Conservation (phyloP, 2,797 vertebrate species). For the Takifugu ocellatus region DNA sequence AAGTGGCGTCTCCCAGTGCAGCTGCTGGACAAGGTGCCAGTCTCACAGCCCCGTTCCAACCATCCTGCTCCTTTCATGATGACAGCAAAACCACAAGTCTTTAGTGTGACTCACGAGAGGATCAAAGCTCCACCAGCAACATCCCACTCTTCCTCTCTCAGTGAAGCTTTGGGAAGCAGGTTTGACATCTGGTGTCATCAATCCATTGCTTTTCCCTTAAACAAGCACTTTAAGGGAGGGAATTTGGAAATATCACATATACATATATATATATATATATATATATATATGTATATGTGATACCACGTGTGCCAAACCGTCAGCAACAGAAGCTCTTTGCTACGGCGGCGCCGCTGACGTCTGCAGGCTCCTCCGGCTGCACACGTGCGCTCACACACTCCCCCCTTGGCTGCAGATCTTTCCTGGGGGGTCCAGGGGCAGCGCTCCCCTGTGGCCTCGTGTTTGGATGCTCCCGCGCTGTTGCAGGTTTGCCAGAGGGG, state of each 20-base stretch:
- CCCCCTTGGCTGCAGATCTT: too few relatives aligned
- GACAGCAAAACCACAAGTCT: slow-evolving; percentile 54
- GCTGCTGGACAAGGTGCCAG: slow-evolving; percentile 58
- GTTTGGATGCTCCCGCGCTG: too few relatives aligned
- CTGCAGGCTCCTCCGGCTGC: background rate
- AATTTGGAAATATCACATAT: background rate
- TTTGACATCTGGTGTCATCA: slow-evolving; percentile 32
- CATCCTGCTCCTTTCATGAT: slow-evolving; percentile 62
- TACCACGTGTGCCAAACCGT: too few relatives aligned
- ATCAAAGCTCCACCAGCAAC: slow-evolving; percentile 45
- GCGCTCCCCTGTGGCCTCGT: too few relatives aligned
- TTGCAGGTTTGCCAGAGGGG: too few relatives aligned
- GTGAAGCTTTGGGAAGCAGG: slow-evolving; percentile 30
- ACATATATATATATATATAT: too few relatives aligned
- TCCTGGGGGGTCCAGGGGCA: too few relatives aligned
- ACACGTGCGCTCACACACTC: too few relatives aligned
- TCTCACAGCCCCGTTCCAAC: slow-evolving; percentile 56
- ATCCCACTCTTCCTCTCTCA: slow-evolving; percentile 31
- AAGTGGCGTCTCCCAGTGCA: slow-evolving; percentile 58
- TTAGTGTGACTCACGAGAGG: slow-evolving; percentile 51
- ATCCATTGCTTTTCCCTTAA: slow-evolving; percentile 17
- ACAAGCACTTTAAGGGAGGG: background rate
- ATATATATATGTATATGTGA: too few relatives aligned
- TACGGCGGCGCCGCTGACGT: background rate
- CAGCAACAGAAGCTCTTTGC: too few relatives aligned